Evolutionary conservation across 1,140 invertebrate species (phyloP), one percentile per base, ranked within the genome.

Genomic region (Conopomorpha cramerella): DNA sequence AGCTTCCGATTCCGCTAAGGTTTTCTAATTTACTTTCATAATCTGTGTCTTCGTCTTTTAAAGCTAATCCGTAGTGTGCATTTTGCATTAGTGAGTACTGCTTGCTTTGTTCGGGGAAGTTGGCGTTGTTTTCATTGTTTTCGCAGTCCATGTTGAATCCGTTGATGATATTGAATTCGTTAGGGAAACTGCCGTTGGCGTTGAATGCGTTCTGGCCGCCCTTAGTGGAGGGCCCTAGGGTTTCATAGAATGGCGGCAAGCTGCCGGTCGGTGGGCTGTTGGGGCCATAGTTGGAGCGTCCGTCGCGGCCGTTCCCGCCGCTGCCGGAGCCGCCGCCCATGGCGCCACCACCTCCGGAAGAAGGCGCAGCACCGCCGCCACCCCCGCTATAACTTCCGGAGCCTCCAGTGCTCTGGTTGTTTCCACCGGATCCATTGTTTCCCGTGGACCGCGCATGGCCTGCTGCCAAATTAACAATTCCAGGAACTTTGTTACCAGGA

Each of bases 241-340:
- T 91, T 68, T 92, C 90, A 51, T 91, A 91, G 51, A 93, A 92
- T 0, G 90, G 90, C 4, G 90, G 90, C 30, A 93, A 59, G 25
- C 88, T 90, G 0, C 88, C 89, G 1, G 89, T 90, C 2, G 89
- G 89, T 30, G 89, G 89, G 43, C 88, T 90, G 43, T 89, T 91
- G 2, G 89, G 89, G 2, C 89, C 90, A 55, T 91, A 91, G 55
- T 91, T 90, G 29, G 87, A 87, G 14, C 88, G 81, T 2, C 87
- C 87, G 55, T 89, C 87, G 8, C 88, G 82, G 1, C 88, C 88
- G 7, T 78, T 81, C 16, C 82, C 84, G 11, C 87, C 87, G 3
- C 84, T 86, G 1, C 87, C 86, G 8, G 81, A 81, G 1, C 85
- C 84, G 3, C 83, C 79, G 15, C 81, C 82, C 8, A 83, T 71